Conservation (phyloP, 2,797 vertebrate species). For the Enteromius mattozi region DNA sequence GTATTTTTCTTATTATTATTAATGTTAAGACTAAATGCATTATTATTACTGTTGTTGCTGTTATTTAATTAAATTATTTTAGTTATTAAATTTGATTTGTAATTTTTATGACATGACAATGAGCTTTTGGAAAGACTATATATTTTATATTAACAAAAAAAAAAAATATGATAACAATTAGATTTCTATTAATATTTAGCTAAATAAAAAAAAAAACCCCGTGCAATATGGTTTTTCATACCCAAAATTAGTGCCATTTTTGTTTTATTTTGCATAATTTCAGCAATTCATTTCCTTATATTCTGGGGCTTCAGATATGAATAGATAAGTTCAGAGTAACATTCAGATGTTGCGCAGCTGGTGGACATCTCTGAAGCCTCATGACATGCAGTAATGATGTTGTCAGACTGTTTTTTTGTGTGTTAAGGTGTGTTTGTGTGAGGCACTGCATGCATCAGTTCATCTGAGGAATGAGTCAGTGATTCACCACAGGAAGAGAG, state of each 20-base stretch:
- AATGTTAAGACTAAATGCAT: too few relatives aligned
- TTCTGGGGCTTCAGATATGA: not conserved
- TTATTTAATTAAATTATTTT: not conserved
- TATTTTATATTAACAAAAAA: not conserved
- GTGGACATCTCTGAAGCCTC: not conserved
- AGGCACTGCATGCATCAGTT: not conserved
- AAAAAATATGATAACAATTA: too few relatives aligned
- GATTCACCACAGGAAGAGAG: conserved; percentile 15
- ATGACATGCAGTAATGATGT: not conserved
- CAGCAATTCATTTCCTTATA: not conserved
- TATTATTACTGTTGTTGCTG: not conserved
- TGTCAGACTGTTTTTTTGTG: not conserved
- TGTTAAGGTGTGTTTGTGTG: not conserved
- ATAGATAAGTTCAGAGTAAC: not conserved
- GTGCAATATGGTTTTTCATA: not conserved
- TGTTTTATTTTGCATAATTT: not conserved
- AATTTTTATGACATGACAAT: too few relatives aligned
- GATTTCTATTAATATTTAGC: not conserved
- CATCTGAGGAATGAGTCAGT: conserved; percentile 7
- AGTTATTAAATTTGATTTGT: not conserved
- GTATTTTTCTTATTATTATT: too few relatives aligned
- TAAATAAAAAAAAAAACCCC: not conserved
- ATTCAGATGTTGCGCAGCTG: not conserved
- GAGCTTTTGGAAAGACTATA: not conserved
- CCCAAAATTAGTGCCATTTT: not conserved